These are phyloP conservation scores for Manis javanica DNA, from an alignment of 2,797 vertebrate genomes.

Conservation along the genomic window DNA sequence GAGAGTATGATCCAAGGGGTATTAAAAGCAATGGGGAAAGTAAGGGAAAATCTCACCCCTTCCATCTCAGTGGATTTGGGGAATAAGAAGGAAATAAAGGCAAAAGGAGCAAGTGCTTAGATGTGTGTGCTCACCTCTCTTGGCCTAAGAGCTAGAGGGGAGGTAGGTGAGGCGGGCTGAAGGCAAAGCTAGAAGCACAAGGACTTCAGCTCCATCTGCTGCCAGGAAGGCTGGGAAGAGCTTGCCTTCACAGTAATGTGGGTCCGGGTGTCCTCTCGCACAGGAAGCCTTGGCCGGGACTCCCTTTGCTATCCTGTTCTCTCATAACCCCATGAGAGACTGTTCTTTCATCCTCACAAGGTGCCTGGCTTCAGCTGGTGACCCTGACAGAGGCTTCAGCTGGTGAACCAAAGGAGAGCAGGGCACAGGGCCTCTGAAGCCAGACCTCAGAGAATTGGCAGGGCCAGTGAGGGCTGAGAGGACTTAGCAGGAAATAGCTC, in stretches of 20 bases:
- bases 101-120: not conserved
- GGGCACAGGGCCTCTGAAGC: not conserved
- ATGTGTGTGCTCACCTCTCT: not conserved
- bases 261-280: too few relatives aligned
- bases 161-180: not conserved
- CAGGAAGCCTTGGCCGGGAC: not conserved
- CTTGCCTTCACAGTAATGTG: not conserved
- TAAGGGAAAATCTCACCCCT: not conserved
- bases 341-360: not conserved
- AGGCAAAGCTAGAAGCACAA: not conserved
- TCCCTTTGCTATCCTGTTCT: not conserved
- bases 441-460: not conserved
- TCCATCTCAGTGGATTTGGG: not conserved
- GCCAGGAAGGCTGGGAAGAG: not conserved
- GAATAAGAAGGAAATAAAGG: not conserved
- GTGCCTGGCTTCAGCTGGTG: slow-evolving; percentile 11
- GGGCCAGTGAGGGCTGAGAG: not conserved
- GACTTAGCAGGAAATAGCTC: slow-evolving; percentile 36
- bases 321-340: not conserved
- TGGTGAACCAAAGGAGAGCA: not conserved
- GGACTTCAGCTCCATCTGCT: not conserved
- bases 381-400: not conserved
- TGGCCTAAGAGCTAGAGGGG: not conserved
- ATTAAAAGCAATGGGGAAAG: slow-evolving; percentile 33
- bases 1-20: not conserved